Conservation (phyloP, 1,140 invertebrate species). For the Ericerus pela region DNA sequence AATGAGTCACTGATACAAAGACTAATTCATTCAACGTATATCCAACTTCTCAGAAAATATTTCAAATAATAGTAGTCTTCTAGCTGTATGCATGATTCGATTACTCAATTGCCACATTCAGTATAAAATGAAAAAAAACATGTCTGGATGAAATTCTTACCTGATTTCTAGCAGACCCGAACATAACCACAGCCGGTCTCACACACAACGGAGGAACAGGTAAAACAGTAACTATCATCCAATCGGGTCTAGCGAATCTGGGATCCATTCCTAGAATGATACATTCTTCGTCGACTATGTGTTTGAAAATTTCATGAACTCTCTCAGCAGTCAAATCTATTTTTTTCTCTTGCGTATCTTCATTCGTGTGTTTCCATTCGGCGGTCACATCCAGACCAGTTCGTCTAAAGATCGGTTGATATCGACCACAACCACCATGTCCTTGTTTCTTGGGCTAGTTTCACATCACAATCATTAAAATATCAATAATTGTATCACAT, state of each 20-base stretch:
- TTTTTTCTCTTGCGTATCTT: constrained; percentile 94
- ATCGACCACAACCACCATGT: constrained; percentile 93
- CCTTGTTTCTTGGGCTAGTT: constrained; percentile 51
- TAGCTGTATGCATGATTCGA: too few species aligned
- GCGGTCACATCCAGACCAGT: constrained; percentile 82
- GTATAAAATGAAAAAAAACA: neutral
- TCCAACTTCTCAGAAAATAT: too few species aligned
- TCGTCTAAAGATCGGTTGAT: constrained; percentile 82
- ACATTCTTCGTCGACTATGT: constrained; percentile 95
- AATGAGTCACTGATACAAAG: too few species aligned
- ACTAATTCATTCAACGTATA: too few species aligned
- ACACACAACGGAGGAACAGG: constrained; percentile 90
- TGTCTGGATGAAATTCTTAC: constrained; percentile 23
- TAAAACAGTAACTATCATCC: constrained; percentile 96
- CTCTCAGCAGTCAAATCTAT: constrained; percentile 83
- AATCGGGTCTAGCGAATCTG: constrained; percentile 91
- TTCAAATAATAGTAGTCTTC: too few species aligned
- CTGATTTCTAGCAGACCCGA: constrained; percentile 92
- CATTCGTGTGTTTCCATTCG: constrained; percentile 97
- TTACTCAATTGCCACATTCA: too few species aligned
- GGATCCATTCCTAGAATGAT: constrained; percentile 91
- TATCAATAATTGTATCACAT: too few species aligned
- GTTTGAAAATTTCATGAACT: constrained; percentile 91
- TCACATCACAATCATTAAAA: too few species aligned
- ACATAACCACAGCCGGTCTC: constrained; percentile 96